Percentiles rank a stretch among this genome's conserved stretches.
Conservation (phyloP, 1,140 invertebrate genomes). For the Atta texana region DNA sequence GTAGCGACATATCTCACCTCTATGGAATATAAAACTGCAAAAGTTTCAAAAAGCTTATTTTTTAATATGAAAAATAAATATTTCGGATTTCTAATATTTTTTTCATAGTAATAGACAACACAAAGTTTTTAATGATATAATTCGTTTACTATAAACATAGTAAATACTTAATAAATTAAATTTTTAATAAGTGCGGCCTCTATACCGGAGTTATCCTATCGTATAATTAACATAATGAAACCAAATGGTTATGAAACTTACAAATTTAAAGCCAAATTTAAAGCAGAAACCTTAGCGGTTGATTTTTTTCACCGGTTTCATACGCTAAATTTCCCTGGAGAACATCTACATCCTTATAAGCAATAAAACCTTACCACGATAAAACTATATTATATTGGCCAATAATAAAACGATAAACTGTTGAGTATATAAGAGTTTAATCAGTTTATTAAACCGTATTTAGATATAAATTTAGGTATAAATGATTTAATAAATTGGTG, state of each 20-base stretch:
- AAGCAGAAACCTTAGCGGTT: not conserved
- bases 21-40: too few species aligned
- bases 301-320: not conserved
- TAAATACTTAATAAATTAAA: too few species aligned
- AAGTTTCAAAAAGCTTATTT: too few species aligned
- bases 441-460: not conserved
- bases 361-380: too few species aligned
- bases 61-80: too few species aligned
- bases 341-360: not conserved
- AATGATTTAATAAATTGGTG: not conserved
- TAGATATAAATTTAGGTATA: not conserved
- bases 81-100: too few species aligned
- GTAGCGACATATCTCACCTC: too few species aligned
- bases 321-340: constrained; percentile 9
- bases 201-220: too few species aligned
- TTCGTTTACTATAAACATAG: too few species aligned
- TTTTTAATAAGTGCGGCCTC: too few species aligned
- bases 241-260: not conserved
- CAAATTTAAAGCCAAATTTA: not conserved
- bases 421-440: not conserved
- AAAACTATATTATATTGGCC: not conserved
- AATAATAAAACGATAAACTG: not conserved
- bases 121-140: too few species aligned
- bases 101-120: too few species aligned
- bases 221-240: constrained; percentile 23